Conservation (phyloP, 2,113 vertebrate genomes). For the Probosciger aterrimus region DNA sequence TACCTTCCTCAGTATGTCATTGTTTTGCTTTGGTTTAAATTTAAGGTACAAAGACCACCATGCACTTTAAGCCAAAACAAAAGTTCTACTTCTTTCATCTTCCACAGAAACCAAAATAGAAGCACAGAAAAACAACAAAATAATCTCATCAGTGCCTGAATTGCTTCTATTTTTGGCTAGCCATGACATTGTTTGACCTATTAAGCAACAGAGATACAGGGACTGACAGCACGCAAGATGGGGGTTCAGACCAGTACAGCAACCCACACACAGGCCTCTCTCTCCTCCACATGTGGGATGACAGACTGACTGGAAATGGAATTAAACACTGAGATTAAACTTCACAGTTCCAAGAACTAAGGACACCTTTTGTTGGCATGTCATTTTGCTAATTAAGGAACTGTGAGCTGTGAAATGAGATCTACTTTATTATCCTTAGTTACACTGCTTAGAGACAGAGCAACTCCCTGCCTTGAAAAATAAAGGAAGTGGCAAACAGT, state of each 20-base stretch:
- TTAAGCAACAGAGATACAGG: not conserved
- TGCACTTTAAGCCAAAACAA: not conserved
- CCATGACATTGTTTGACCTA: not conserved
- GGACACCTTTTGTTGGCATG: not conserved
- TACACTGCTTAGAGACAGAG: not conserved
- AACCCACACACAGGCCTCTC: not conserved
- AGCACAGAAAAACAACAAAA: not conserved
- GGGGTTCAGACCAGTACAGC: not conserved
- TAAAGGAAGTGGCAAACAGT: not conserved
- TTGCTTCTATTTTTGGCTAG: not conserved
- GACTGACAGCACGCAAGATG: not conserved
- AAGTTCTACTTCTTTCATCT: not conserved
- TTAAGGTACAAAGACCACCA: not conserved
- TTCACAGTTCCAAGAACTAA: not conserved
- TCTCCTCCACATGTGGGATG: not conserved
- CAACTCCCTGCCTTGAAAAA: not conserved
- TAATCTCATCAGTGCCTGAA: not conserved
- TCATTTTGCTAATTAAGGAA: not conserved
- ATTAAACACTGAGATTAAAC: not conserved
- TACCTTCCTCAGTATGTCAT: not conserved
- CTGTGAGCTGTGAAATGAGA: not conserved
- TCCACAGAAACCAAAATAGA: not conserved
- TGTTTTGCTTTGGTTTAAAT: not conserved
- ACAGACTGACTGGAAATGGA: not conserved
- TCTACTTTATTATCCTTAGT: not conserved